phyloP scores from a whole-genome alignment of 2,888 invertebrate genomes.

The Nasonovia ribisnigri region DNA sequence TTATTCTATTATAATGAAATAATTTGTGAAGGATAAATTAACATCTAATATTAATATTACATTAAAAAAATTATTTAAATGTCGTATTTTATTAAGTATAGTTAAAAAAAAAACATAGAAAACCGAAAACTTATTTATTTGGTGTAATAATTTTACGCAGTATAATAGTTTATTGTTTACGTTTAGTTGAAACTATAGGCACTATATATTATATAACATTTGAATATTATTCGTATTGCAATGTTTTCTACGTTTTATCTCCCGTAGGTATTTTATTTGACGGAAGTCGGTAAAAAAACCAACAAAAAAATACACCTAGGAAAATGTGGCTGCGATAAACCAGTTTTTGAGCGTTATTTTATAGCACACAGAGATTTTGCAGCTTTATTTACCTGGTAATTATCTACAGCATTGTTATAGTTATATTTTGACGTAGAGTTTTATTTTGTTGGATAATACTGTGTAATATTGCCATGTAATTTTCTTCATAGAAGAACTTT shows the following conservation, averaged over 20 bases:
- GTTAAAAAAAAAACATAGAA: background rate
- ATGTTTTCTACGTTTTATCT: background rate
- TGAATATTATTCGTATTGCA: background rate
- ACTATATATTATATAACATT: background rate
- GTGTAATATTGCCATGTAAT: too few relatives aligned
- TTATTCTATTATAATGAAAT: background rate
- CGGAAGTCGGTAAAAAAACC: background rate
- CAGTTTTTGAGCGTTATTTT: background rate
- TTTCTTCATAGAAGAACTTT: background rate
- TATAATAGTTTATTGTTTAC: background rate
- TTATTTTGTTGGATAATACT: background rate
- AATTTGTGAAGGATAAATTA: background rate
- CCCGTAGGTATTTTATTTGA: background rate
- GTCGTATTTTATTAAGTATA: background rate
- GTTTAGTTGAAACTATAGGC: background rate
- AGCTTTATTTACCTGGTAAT: background rate
- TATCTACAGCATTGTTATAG: background rate
- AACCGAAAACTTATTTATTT: background rate
- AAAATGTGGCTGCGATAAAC: background rate
- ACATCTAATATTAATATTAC: background rate
- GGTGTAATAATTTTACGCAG: background rate
- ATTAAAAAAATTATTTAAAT: background rate
- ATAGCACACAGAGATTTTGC: background rate
- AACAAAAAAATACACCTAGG: background rate
- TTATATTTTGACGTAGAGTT: background rate